Conservation (phyloP, 2,888 invertebrate genomes). For the Buathra laborator region DNA sequence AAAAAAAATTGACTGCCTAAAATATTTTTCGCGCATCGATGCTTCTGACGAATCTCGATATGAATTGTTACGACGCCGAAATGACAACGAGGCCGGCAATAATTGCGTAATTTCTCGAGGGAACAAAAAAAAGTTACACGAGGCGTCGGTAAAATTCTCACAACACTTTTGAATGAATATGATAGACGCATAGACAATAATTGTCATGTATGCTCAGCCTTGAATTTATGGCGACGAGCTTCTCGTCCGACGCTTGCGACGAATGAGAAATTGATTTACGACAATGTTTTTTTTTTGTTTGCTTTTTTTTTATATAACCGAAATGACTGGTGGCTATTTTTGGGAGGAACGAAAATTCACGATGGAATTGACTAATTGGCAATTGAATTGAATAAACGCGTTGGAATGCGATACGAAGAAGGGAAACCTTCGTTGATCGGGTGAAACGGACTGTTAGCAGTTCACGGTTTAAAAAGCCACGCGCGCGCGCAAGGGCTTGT, state of each 20-base stretch:
- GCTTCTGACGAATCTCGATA: constrained; percentile 53
- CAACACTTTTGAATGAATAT: constrained; percentile 16
- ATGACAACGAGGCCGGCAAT: constrained; percentile 21
- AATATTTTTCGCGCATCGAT: constrained; percentile 56
- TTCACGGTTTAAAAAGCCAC: constrained; percentile 5
- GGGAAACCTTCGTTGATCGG: background rate
- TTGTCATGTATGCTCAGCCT: background rate
- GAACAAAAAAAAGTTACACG: constrained; percentile 8
- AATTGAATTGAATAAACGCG: constrained; percentile 35
- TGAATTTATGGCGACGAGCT: background rate
- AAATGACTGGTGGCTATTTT: background rate
- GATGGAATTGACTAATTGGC: constrained; percentile 51
- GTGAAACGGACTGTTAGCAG: background rate
- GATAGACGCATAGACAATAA: background rate
- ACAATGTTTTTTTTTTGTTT: background rate
- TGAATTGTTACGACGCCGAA: constrained; percentile 23
- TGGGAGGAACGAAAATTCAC: constrained; percentile 30
- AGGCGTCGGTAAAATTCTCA: constrained; percentile 1
- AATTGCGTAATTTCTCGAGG: constrained; percentile 64
- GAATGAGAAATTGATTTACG: constrained; percentile 11
- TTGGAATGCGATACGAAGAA: constrained; percentile 34
- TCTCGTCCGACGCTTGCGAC: background rate
- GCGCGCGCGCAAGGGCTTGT: constrained; percentile 26
- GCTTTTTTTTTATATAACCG: background rate
- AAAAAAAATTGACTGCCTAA: background rate